Conservation (phyloP, 1,140 invertebrate species). For the Gryon sp. region DNA sequence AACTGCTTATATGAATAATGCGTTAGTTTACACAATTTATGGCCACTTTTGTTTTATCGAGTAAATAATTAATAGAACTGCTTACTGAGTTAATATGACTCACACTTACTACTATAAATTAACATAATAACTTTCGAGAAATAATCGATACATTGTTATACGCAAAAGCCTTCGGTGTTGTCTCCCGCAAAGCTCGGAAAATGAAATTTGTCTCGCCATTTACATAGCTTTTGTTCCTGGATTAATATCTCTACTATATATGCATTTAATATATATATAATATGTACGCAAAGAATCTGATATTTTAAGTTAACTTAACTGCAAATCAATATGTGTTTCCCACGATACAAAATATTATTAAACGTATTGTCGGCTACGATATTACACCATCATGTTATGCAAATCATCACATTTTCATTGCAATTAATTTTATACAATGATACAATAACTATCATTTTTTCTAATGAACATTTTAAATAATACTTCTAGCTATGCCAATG, state of each 20-base stretch:
- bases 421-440: too few relatives aligned
- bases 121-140: slow-evolving; percentile 6
- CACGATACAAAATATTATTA: not conserved
- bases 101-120: slow-evolving; percentile 3
- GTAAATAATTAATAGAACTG: too few relatives aligned
- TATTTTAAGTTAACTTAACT: slow-evolving; percentile 22
- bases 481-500: too few relatives aligned
- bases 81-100: not conserved
- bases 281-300: slow-evolving; percentile 22
- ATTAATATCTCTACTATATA: slow-evolving; percentile 22
- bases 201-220: slow-evolving; percentile 47
- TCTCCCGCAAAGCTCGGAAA: slow-evolving; percentile 27
- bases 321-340: slow-evolving; percentile 4
- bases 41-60: too few relatives aligned
- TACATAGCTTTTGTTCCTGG: slow-evolving; percentile 43
- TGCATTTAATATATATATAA: not conserved
- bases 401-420: too few relatives aligned
- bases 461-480: too few relatives aligned
- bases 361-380: too few relatives aligned
- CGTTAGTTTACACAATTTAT: too few relatives aligned
- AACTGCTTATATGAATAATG: too few relatives aligned
- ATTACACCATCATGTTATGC: too few relatives aligned
- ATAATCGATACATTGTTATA: slow-evolving; percentile 29
- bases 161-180: not conserved
- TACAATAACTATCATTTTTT: too few relatives aligned